A percentile compares a stretch with the other conserved stretches of the same genome.
Evolutionary conservation across 2,797 vertebrate species (phyloP).

Genomic region (Coluber constrictor): DNA sequence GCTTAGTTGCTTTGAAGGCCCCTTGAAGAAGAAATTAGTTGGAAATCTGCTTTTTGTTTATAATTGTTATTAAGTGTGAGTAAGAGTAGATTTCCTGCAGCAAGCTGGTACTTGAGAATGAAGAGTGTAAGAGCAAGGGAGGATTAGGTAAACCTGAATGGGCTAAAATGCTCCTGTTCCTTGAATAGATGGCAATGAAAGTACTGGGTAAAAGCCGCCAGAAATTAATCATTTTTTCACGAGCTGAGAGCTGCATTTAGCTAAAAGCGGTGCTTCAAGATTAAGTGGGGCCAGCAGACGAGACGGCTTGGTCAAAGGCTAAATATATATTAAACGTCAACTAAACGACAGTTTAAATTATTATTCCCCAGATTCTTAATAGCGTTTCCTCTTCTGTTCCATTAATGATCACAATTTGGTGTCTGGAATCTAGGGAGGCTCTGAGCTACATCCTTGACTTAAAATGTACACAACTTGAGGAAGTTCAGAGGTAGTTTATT

Average conservation of each 20-base stretch:
- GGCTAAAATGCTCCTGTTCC: not conserved
- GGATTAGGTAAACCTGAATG: fast-evolving
- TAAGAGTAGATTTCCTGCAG: conserved; percentile 60
- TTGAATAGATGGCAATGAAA: not conserved
- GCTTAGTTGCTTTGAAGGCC: not conserved
- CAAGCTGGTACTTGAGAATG: not conserved
- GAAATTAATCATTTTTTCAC: not conserved
- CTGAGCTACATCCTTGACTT: not conserved
- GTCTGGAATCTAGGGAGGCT: not conserved
- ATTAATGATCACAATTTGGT: not conserved
- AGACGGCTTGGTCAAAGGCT: not conserved
- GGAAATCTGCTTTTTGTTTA: conserved; percentile 47
- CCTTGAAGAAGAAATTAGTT: conserved; percentile 44
- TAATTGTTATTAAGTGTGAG: conserved; percentile 58
- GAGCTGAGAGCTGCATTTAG: not conserved
- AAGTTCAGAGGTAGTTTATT: not conserved
- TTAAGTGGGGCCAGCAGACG: not conserved
- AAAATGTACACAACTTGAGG: not conserved
- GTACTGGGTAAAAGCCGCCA: not conserved
- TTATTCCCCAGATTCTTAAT: not conserved
- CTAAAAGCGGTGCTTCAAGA: not conserved
- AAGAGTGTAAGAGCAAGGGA: conserved; percentile 27
- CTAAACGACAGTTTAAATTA: not conserved
- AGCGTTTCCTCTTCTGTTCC: not conserved
- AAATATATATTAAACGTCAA: not conserved